Conservation (phyloP, 37 sponge, comb jelly and placozoan species). For the Agelas oroides region DNA sequence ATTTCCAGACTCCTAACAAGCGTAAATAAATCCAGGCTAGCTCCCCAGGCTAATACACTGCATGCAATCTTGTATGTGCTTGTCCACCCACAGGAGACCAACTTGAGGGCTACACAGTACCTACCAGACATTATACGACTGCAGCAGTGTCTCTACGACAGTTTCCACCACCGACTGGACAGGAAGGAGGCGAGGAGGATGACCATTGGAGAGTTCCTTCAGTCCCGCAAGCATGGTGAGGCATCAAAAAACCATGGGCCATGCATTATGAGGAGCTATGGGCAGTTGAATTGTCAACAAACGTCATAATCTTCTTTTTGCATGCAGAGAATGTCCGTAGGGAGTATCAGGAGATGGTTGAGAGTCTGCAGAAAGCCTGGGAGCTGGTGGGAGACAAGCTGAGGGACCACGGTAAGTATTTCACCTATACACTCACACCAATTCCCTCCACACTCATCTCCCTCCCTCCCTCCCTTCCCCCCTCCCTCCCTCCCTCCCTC, state of each 20-base stretch:
- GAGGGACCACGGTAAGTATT: conserved; percentile 42
- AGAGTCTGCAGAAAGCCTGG: conserved; percentile 61
- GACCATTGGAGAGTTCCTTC: conserved; percentile 50
- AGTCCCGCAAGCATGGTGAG: conserved; percentile 9
- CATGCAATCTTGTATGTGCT: neutral
- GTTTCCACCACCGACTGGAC: conserved; percentile 40
- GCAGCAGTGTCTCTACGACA: conserved; percentile 57
- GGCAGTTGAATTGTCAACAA: too few relatives aligned
- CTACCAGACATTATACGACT: conserved; percentile 76
- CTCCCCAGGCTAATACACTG: too few relatives aligned
- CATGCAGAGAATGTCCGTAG: conserved; percentile 22
- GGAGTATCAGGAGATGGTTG: conserved; percentile 10
- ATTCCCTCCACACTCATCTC: too few relatives aligned
- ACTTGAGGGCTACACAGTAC: conserved; percentile 70
- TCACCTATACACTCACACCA: too few relatives aligned
- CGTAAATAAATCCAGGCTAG: too few relatives aligned
- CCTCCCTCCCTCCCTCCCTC: too few relatives aligned
- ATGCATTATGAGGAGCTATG: too few relatives aligned
- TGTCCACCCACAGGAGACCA: conserved; percentile 25
- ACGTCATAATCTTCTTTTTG: too few relatives aligned
- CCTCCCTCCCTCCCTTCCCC: too few relatives aligned
- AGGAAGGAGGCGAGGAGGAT: conserved; percentile 6
- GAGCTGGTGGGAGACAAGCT: conserved; percentile 42
- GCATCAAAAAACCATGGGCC: neutral
- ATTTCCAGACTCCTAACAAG: too few relatives aligned